Evolutionary conservation across 2,113 vertebrate species (phyloP).

Genomic region (Tinamus guttatus): DNA sequence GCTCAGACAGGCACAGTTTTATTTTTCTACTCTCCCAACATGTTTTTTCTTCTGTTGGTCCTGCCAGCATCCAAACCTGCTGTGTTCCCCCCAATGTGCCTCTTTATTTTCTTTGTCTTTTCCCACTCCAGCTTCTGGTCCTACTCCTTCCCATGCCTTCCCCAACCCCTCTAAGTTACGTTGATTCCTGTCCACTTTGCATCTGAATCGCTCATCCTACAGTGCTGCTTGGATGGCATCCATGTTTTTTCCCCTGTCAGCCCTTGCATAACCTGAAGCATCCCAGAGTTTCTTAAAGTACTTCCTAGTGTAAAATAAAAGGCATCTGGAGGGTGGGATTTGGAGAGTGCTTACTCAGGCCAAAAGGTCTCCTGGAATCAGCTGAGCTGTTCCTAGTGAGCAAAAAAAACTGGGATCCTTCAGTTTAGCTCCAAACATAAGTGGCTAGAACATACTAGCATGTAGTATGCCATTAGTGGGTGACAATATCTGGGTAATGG

Average conservation of each 20-base stretch:
- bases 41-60: not conserved
- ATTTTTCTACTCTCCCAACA: not conserved
- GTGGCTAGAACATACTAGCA: not conserved
- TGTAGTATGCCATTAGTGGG: not conserved
- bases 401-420: not conserved
- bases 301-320: not conserved
- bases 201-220: not conserved
- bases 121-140: not conserved
- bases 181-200: not conserved
- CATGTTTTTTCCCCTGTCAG: not conserved
- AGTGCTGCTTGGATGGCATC: not conserved
- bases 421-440: not conserved
- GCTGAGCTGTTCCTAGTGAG: not conserved
- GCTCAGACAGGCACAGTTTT: not conserved
- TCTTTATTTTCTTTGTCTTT: not conserved
- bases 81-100: not conserved
- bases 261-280: not conserved
- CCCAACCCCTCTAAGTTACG: not conserved
- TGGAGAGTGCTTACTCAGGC: not conserved
- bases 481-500: not conserved
- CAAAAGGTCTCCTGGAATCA: rapidly evolving
- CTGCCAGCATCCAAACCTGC: rapidly evolving
- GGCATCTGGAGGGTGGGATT: rapidly evolving
- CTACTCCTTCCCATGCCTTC: not conserved
- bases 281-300: not conserved